Conservation (phyloP, 2,888 invertebrate genomes). For the Tanaodytes sp. region DNA sequence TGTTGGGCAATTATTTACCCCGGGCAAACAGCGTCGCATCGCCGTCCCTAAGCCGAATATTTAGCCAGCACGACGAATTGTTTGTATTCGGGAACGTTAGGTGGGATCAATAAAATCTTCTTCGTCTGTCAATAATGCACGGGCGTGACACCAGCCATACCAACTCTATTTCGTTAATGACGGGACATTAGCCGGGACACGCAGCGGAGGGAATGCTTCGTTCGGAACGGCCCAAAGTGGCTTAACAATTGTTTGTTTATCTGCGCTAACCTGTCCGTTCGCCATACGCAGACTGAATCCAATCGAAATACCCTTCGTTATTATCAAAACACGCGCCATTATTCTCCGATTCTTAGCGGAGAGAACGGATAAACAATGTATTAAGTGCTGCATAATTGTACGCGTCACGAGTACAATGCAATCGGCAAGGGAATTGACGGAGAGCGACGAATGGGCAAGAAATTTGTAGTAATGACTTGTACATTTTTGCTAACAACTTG, state of each 20-base stretch:
- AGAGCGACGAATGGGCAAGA: no score
- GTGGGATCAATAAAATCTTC: conserved; percentile 53
- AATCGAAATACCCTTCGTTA: conserved; percentile 43
- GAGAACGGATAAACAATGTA: conserved; percentile 12
- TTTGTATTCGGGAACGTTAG: conserved; percentile 52
- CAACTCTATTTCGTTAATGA: conserved; percentile 53
- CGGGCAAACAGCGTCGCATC: conserved; percentile 40
- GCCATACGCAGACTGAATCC: conserved; percentile 31
- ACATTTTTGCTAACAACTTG: no score
- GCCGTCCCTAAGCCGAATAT: conserved; percentile 45
- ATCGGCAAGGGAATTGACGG: no score
- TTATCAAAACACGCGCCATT: conserved; percentile 45
- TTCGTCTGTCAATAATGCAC: conserved; percentile 53
- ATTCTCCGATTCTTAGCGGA: conserved; percentile 3
- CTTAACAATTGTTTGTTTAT: conserved; percentile 53
- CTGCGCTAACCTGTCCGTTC: conserved; percentile 44
- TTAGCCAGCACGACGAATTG: conserved; percentile 42
- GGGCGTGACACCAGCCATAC: conserved; percentile 49
- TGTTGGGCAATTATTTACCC: conserved; percentile 50
- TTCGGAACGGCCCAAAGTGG: conserved; percentile 43
- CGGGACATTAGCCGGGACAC: conserved; percentile 50
- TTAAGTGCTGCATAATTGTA: conserved; percentile 10
- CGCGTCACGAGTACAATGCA: no score
- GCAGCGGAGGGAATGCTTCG: conserved; percentile 42
- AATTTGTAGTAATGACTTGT: no score